Evolutionary conservation across 2,888 invertebrate genomes (phyloP).

Genomic region (Cheilosia soror): DNA sequence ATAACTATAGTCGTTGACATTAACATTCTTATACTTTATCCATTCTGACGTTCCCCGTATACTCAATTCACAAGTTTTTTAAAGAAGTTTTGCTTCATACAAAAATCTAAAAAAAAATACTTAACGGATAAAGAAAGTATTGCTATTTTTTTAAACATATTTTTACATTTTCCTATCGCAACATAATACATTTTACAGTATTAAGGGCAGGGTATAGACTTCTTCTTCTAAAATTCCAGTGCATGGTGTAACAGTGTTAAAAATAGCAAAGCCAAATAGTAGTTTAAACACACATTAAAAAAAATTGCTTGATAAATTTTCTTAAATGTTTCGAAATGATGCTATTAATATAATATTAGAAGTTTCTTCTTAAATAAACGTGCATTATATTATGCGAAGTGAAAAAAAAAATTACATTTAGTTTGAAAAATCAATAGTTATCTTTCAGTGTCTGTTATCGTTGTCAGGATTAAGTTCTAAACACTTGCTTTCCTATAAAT

Average conservation of each 20-base stretch:
- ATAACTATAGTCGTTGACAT: slow-evolving; percentile 69
- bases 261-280: not conserved
- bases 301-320: not conserved
- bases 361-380: not conserved
- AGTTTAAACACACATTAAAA: not conserved
- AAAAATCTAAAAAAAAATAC: not conserved
- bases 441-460: slow-evolving; percentile 42
- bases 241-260: not conserved
- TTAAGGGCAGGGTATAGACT: not conserved
- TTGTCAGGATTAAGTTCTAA: slow-evolving; percentile 41
- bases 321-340: not conserved
- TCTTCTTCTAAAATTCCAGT: slow-evolving; percentile 19
- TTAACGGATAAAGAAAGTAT: slow-evolving; percentile 13
- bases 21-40: slow-evolving; percentile 69
- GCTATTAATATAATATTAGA: not conserved
- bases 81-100: slow-evolving; percentile 35
- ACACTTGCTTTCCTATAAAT: slow-evolving; percentile 56
- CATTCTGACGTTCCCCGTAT: slow-evolving; percentile 62
- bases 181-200: slow-evolving; percentile 15
- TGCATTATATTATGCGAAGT: slow-evolving; percentile 6
- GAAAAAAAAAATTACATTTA: slow-evolving; percentile 11
- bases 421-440: slow-evolving; percentile 72
- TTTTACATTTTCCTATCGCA: not conserved
- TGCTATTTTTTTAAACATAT: not conserved
- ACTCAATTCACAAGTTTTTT: slow-evolving; percentile 40